Evolutionary conservation across 2,888 invertebrate species (phyloP), one percentile per base, ranked within the genome.

Genomic region (Merodon equestris): DNA sequence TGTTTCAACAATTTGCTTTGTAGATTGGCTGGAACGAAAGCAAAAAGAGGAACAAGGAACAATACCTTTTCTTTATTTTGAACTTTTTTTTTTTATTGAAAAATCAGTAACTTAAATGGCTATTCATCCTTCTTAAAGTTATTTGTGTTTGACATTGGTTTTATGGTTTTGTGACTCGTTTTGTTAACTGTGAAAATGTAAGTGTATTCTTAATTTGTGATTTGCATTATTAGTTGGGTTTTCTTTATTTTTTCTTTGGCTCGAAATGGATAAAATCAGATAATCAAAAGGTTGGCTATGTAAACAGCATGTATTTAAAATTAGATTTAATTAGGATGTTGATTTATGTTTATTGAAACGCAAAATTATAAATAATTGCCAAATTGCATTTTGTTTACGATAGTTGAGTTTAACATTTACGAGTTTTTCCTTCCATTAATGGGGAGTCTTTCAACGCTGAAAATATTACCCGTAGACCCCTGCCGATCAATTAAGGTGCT

Each of bases 291-390:
- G 27, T 27, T 27, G 27, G 27, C 27, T 27, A 27, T 27, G 7
- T 27, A 27, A 27, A 27, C 27, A 27, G 27, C 27, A 27, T 27
- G 27, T 7, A 27, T 27, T 27, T 27, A 27, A 4, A 27, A 27
- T 27, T 27, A 27, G 27, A 27, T 27, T 27, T 27, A 27, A 27
- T 27, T 27, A 27, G 27, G 27, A 27, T 27, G 27, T 27, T 27
- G 27, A 27, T 27, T 4, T 27, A 4, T 56, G 54, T 38, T 61
- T 9, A 63, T 63, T 64, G 15, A 42, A 63, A 73, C 77, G 77
- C 77, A 72, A 77, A 67, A 57, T 77, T 67, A 73, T 77, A 27
- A 57, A 77, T 73, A 77, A 77, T 77, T 73, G 63, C 67, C 73
- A 53, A 44, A 7, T 27, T 27, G 27, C 27, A 27, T 27, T 27